These are phyloP conservation scores for Girardinus metallicus DNA, from an alignment of 2,797 vertebrate species.

Conservation along the genomic window DNA sequence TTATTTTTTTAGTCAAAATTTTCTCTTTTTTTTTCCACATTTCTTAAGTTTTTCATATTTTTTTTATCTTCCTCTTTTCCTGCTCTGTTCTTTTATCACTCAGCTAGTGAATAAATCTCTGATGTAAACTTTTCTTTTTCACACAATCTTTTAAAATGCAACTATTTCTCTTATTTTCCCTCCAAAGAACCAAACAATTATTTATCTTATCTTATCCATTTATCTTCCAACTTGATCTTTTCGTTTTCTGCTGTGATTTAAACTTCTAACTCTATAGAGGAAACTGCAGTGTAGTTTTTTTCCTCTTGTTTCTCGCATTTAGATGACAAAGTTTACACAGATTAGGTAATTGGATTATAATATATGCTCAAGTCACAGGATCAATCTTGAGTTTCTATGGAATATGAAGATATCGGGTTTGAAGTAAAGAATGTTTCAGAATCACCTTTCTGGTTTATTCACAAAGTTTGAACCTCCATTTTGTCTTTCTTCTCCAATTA, in stretches of 20 bases:
- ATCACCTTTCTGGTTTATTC: neutral
- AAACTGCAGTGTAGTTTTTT: no score
- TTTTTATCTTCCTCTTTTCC: neutral
- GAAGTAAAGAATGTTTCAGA: neutral
- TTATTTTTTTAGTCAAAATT: neutral
- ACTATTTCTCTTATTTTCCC: neutral
- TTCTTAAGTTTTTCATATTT: no score
- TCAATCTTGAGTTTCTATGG: neutral
- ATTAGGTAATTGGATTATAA: no score
- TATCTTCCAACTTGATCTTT: neutral
- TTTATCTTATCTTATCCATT: neutral
- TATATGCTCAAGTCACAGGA: no score
- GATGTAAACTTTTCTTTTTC: neutral
- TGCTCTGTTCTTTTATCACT: neutral
- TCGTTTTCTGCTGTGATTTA: neutral
- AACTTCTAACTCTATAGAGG: no score
- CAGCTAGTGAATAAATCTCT: neutral
- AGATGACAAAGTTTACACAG: no score
- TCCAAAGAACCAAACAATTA: neutral
- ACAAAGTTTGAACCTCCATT: neutral
- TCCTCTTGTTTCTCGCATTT: no score
- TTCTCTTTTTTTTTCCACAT: neutral
- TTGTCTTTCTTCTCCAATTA: no score
- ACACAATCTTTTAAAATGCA: neutral
- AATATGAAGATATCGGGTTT: neutral